Evolutionary conservation across 1,140 invertebrate genomes (phyloP).

Genomic region (Papilio polytes): DNA sequence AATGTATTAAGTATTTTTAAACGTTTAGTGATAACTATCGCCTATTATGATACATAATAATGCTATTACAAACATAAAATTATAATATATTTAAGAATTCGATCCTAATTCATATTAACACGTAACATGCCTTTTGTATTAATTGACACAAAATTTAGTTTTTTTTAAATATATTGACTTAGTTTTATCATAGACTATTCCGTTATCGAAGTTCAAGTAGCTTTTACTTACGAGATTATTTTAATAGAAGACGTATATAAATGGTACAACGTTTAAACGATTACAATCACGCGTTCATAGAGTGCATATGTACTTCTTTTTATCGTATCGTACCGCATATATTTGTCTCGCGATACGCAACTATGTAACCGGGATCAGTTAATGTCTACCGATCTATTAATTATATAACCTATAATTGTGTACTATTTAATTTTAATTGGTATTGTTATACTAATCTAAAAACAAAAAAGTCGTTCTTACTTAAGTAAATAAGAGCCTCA

Average conservation of each 20-base stretch:
- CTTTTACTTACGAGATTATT: slow-evolving; percentile 4
- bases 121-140: background rate
- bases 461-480: background rate
- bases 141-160: background rate
- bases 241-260: slow-evolving; percentile 1
- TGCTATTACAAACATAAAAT: background rate
- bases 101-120: background rate
- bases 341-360: slow-evolving; percentile 26
- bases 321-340: background rate
- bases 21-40: background rate
- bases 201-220: background rate
- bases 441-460: background rate
- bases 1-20: background rate
- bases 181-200: background rate
- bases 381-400: background rate
- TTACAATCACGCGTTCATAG: background rate
- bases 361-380: slow-evolving; percentile 25
- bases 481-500: too few relatives aligned
- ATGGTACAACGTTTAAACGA: background rate
- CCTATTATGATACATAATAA: background rate
- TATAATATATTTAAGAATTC: background rate
- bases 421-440: background rate
- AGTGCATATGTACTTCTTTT: background rate
- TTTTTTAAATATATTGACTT: background rate
- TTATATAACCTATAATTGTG: background rate